Evolutionary conservation across 1,140 invertebrate species (phyloP), one percentile per base, ranked within the genome.

Genomic region (Eufriesea mexicana): DNA sequence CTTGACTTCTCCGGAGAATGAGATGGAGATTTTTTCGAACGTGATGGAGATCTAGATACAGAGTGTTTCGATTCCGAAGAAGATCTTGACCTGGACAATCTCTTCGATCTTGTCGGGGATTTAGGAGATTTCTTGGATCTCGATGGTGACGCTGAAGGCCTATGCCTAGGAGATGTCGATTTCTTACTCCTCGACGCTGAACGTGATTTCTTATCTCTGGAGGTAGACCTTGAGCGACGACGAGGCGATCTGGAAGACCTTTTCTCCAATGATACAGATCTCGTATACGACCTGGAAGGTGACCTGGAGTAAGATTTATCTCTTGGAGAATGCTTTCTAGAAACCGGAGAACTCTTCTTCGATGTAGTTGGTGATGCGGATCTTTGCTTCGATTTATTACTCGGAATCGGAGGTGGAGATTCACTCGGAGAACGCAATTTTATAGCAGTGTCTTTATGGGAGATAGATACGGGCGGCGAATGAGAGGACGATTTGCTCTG

Each of bases 261-360:
- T 28, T 88, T 87, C 61, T 75, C 80, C n/a, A 64, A 5, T 2
- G 89, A 90, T 14, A 82, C 72, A 16, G 91, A 91, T 54, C 88
- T 91, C 2, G 91, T 89, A 55, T 91, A 91, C 0, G 91, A 92
- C 54, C 90, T 89, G 10, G 91, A 91, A 18, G 74, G 87, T 2
- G 91, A 92, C 59, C 90, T 90, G 14, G 92, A 92, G 25, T 90
- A 90, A 0, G 90, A 90, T 25, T 88, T 91, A 10, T 75, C 62
- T 23, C 82, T 83, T 2, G 81, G 75, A 23, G 85, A 85, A 42
- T 85, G 86, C 62, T 87, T 91, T 23, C 82, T 89, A 28, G 84
- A 71, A 4, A 20, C 49, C 4, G 81, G 71, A 1, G 86, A 83
- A 55, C 25, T 88, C 57, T 77, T 78, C 45, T 86, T 83, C 0